Evolutionary conservation across 2,113 vertebrate genomes (phyloP), one percentile per base, ranked within the genome.

Genomic region (Thunnus maccoyii): DNA sequence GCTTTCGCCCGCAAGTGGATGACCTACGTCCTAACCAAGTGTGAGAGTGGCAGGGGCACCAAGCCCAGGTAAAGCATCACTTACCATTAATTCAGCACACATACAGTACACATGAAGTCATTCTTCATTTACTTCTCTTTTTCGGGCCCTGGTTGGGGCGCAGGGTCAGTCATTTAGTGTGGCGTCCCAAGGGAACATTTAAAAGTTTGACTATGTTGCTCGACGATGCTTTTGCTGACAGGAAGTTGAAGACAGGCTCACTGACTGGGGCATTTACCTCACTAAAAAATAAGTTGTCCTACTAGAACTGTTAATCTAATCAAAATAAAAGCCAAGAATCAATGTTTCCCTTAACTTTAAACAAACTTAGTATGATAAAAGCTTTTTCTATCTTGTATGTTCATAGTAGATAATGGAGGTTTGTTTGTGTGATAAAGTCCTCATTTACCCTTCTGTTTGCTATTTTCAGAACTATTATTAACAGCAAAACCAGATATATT

Each of bases 1-100:
- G 95, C 89, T 83, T 99, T 99, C 91, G 98, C 98, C 75, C 96
- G 96, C 74, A 99, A 99, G 71, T 99, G 98, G 98, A 99, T 99
- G 98, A 99, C 96, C 87, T 99, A 98, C 1, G 98, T 99, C 20
- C 94, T 99, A 50, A 99, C 97, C 25, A 98, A 99, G 90, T 99
- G 98, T 88, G 98, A 99, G 94, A 99, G 98, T 11, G 98, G 98
- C 48, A 89, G 97, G 87, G 98, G 98, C 67, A 99, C 98, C 36
- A 96, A 98, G 86, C 98, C 98, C 89, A 98, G 98, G 98, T 99
- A 94, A 95, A 88, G 69, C 51, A 2, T 36, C 16, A 5, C n/a
- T 8, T 54, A 46, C 5, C 4, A 3, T 73, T 5, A 58, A 1
- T 15, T 18, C 15, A 55, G 3, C 22, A 56, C 36, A n/a, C 13